A percentile compares a stretch with the other conserved stretches of the same genome.
phyloP scores from a whole-genome alignment of 1,140 invertebrate species.

The Drosophila dunni region DNA sequence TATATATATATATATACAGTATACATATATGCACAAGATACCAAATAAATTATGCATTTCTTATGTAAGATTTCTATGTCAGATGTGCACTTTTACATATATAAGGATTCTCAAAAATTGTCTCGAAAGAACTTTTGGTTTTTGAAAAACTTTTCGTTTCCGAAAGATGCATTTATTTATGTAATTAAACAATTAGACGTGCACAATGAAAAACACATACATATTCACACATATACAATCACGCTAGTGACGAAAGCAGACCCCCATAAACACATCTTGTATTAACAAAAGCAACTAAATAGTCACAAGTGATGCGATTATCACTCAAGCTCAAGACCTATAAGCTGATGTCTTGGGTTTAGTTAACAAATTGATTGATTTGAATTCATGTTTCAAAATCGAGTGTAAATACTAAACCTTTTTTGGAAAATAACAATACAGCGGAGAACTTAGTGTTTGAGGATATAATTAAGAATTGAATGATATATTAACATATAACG shows the following conservation, averaged over 20 bases:
- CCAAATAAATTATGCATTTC: conserved; percentile 16
- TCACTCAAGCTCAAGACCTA: conserved; percentile 2
- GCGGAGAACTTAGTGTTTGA: conserved; percentile 6
- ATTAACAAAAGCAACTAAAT: conserved; percentile 13
- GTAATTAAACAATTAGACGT: conserved; percentile 12
- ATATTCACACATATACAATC: conserved; percentile 7
- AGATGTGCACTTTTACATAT: conserved; percentile 24
- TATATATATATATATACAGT: background rate
- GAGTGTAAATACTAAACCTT: conserved; percentile 12
- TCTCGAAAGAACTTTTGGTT: background rate
- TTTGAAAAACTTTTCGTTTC: background rate
- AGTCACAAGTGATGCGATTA: conserved; percentile 10
- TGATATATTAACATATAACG: conserved; percentile 12
- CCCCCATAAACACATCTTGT: background rate
- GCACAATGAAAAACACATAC: conserved; percentile 3
- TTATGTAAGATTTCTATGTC: conserved; percentile 20
- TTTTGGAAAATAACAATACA: conserved; percentile 3
- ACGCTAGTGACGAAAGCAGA: no score
- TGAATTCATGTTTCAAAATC: conserved; percentile 2
- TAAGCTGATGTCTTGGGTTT: background rate
- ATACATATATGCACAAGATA: conserved; percentile 22
- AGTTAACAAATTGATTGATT: conserved; percentile 6
- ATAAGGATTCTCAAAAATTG: conserved; percentile 8
- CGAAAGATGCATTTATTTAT: conserved; percentile 10
- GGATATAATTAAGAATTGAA: background rate